Base-by-base conservation (phyloP, 1,140 invertebrate species). In the Solenopsis invicta region DNA sequence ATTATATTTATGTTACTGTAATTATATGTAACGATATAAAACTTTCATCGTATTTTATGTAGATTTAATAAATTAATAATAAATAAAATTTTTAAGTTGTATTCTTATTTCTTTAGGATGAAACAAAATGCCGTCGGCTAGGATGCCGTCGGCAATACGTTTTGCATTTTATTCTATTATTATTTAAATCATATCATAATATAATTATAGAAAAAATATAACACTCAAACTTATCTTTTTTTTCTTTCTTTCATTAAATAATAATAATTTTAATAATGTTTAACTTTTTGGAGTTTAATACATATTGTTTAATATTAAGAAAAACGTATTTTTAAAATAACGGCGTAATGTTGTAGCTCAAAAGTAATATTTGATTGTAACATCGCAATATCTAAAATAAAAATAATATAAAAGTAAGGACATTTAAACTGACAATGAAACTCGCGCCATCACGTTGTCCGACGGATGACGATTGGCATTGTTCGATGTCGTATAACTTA, bases 401-500 rank as follows among this genome's bases (percentile, higher is more conserved):
- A 66, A 50, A 41, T 66, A 50, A 37, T 10, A 21, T n/a, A 1
- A 80, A 52, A 81, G 2, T n/a, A 56, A 8, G 4, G 12, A 52
- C 56, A 71, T 45, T 45, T 72, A 56, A 56, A 29, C 0, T 56
- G n/a, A n/a, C n/a, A n/a, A 12, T 24, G 1, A 37, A 4, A 8
- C 18, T 34, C 8, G 29, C 2, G 64, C 62, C 50, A 86, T 80
- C 67, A 56, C 24, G 52, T 0, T n/a, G 18, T 18, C 76, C 76
- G 76, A 86, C 76, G 76, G 24, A 81, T 10, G 5, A 12, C 13
- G 41, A 78, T 52, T 13, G 21, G 12, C 9, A 64, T 13, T 54
- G 16, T 10, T 81, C 16, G 13, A 34, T n/a, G 54, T 24, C 37
- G 21, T 74, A 59, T 61, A 75, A 75, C 13, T 74, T 74, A 62